phyloP scores from a whole-genome alignment of 64 coral and sea anemone genomes.

The Montipora capricornis region DNA sequence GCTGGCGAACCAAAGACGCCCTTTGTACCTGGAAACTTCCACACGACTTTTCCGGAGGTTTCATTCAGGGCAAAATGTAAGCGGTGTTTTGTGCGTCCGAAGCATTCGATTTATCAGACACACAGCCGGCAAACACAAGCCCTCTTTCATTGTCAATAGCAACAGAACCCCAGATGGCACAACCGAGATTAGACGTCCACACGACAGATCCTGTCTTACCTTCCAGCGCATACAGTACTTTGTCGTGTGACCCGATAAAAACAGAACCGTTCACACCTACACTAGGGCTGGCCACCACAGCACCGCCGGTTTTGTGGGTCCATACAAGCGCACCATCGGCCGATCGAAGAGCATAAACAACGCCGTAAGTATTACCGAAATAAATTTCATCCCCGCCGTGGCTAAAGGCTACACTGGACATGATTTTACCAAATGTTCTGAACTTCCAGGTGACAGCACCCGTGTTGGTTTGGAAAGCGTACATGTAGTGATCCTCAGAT shows the following conservation, averaged over 20 bases:
- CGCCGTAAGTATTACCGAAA: conserved; percentile 84
- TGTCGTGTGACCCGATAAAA: conserved; percentile 80
- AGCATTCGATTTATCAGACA: conserved; percentile 18
- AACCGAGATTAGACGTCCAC: conserved; percentile 70
- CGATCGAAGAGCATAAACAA: conserved; percentile 72
- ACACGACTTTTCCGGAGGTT: conserved; percentile 58
- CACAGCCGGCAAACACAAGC: conserved; percentile 54
- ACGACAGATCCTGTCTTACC: conserved; percentile 52
- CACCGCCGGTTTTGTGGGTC: conserved; percentile 52
- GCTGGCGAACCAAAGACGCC: conserved; percentile 73
- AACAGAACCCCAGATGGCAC: conserved; percentile 71
- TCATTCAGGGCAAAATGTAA: conserved; percentile 54
- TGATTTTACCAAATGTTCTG: conserved; percentile 77
- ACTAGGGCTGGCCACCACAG: conserved; percentile 65
- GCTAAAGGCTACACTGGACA: conserved; percentile 77
- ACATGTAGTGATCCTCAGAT: conserved; percentile 91
- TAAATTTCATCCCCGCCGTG: conserved; percentile 73
- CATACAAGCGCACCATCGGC: conserved; percentile 73
- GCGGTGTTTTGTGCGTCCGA: conserved; percentile 50
- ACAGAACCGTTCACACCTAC: conserved; percentile 55
- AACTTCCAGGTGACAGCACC: conserved; percentile 85
- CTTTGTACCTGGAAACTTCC: conserved; percentile 76
- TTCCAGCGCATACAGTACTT: conserved; percentile 48
- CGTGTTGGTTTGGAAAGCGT: conserved; percentile 45
- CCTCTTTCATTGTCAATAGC: conserved; percentile 71